Conservation (phyloP, 2,888 invertebrate genomes). For the Drosophila niveifrons region DNA sequence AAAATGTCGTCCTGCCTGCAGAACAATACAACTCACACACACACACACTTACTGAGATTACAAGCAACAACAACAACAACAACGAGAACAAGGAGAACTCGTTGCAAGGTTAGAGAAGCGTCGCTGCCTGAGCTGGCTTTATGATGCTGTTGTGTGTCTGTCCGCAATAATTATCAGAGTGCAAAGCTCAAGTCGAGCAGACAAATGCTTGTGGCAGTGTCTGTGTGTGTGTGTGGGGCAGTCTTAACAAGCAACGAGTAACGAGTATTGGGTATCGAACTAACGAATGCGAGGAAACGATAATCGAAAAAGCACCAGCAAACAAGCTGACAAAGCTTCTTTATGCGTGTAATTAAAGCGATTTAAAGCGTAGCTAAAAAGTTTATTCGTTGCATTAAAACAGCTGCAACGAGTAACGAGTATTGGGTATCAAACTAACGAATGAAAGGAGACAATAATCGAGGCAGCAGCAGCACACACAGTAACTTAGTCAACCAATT, state of each 20-base stretch:
- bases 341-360: no score
- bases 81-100: constrained; percentile 11
- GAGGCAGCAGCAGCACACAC: no score
- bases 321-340: no score
- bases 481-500: no score
- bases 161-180: constrained; percentile 13
- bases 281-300: background rate
- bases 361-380: no score
- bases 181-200: constrained; percentile 13
- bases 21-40: constrained; percentile 5
- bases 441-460: no score
- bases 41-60: constrained; percentile 24
- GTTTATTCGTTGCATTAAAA: no score
- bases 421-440: no score
- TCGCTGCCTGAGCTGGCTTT: background rate
- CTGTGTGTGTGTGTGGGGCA: background rate
- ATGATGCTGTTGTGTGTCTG: constrained; percentile 10
- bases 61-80: constrained; percentile 11
- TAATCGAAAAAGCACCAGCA: no score
- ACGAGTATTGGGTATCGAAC: background rate
- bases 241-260: background rate
- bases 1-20: constrained; percentile 43
- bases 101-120: constrained; percentile 6
- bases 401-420: no score
- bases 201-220: background rate